Conservation (phyloP, 2,888 invertebrate genomes). For the Panorpa germanica region DNA sequence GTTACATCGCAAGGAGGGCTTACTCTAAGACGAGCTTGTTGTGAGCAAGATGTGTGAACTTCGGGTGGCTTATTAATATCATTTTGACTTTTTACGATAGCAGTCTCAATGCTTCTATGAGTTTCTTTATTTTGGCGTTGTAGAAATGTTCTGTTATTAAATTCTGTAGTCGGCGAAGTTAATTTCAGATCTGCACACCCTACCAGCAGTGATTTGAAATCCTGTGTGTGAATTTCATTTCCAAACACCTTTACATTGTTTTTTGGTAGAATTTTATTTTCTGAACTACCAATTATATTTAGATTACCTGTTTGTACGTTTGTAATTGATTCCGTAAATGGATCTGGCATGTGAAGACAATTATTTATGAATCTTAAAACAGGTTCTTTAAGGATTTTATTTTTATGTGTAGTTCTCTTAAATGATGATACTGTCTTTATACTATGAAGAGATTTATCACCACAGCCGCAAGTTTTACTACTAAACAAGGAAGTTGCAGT, state of each 20-base stretch:
- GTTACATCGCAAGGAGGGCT: constrained; percentile 67
- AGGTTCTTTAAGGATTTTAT: constrained; percentile 13
- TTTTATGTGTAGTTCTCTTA: not conserved
- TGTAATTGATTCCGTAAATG: too few species aligned
- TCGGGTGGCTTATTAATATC: constrained; percentile 21
- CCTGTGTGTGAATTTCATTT: constrained; percentile 1
- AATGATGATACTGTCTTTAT: too few species aligned
- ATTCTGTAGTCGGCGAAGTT: constrained; percentile 13
- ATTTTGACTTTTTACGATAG: constrained; percentile 16
- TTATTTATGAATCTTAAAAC: constrained; percentile 13
- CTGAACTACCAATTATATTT: constrained; percentile 4
- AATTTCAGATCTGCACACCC: constrained; percentile 3
- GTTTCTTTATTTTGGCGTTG: constrained; percentile 16
- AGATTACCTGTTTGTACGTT: constrained; percentile 13
- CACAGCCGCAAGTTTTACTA: too few species aligned
- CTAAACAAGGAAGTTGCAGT: too few species aligned
- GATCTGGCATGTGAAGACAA: constrained; percentile 14
- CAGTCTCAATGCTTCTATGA: constrained; percentile 24
- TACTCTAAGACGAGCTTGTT: constrained; percentile 48
- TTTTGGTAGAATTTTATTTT: constrained; percentile 8
- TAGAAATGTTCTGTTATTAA: constrained; percentile 8
- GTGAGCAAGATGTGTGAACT: constrained; percentile 54
- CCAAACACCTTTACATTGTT: constrained; percentile 5
- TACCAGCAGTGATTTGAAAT: constrained; percentile 8
- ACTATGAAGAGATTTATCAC: too few species aligned